Evolutionary conservation across 2,113 vertebrate genomes (phyloP), one percentile per base, ranked within the genome.

Genomic region (Lepus americanus): DNA sequence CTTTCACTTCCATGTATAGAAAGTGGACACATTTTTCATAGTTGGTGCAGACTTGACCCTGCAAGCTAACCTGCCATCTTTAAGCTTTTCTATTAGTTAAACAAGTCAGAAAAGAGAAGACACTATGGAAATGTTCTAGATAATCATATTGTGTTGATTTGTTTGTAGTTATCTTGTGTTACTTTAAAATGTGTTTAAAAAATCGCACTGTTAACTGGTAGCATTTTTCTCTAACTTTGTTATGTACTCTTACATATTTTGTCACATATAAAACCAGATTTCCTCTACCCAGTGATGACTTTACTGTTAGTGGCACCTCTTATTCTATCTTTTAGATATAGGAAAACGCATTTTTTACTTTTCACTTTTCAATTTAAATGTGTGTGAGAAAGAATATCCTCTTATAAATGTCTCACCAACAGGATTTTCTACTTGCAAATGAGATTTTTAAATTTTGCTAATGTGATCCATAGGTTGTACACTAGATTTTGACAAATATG

Each of bases 341-440:
- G 89, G 95, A 97, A 91, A 23, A 53, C 31, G 39, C 86, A 81
- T 93, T 53, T 97, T 97, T 96, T 90, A 79, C 64, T 97, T 97
- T 11, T 49, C 69, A 27, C 94, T 96, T 93, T 97, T 87, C 89
- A 79, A 96, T 97, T 98, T 94, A 89, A 97, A 96, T 85, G 94
- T 94, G 16, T 80, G 90, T 94, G 92, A 77, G 49, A 89, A 95
- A 92, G n/a, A 59, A 51, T 69, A 74, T 89, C 79, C 3, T 96
- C 81, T 95, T 88, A 85, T 59, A 86, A 90, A 93, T 0, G 6
- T 93, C 63, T 97, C 80, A 79, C 55, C 64, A 87, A 90, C 23
- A 97, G 20, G 19, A 87, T 82, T 96, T 95, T 88, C 94, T 86
- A 88, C 78, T 92, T 97, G 92, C 87, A 96, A 97, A 97, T 95